These are phyloP conservation scores for Merops nubicus DNA, from an alignment of 2,113 vertebrate genomes.

Conservation along the genomic window DNA sequence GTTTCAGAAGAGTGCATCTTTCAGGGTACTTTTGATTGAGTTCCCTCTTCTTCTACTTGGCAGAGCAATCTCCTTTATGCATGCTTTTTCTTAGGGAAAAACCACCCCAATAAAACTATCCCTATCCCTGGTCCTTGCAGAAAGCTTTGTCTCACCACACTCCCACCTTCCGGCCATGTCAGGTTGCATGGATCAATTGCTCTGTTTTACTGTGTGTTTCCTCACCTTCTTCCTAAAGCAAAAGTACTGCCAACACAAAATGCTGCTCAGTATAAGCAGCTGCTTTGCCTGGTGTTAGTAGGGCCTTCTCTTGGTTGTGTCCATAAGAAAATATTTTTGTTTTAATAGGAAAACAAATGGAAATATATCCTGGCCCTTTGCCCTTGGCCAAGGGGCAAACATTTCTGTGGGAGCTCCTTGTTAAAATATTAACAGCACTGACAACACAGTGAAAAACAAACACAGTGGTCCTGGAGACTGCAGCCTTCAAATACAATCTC, in stretches of 20 bases:
- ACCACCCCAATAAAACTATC: not conserved
- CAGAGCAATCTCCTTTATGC: not conserved
- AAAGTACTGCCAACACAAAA: constrained; percentile 33
- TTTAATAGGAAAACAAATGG: constrained; percentile 55
- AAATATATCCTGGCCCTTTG: constrained; percentile 35
- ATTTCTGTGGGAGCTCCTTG: constrained; percentile 41
- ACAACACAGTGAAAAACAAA: constrained; percentile 22
- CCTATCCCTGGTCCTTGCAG: not conserved
- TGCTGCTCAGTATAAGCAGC: not conserved
- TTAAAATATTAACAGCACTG: constrained; percentile 61
- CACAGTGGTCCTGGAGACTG: not conserved
- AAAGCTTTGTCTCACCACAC: not conserved
- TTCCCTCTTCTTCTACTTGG: not conserved
- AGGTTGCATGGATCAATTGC: not conserved
- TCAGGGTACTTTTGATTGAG: not conserved
- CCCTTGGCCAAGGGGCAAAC: constrained; percentile 37
- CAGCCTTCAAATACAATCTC: not conserved
- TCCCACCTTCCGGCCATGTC: not conserved
- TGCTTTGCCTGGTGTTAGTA: constrained; percentile 15
- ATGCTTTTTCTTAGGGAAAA: not conserved
- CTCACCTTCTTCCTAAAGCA: constrained; percentile 19
- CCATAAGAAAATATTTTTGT: constrained; percentile 57
- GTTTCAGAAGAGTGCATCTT: not conserved
- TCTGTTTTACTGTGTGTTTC: not conserved
- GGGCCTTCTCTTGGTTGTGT: constrained; percentile 32